A percentile compares a stretch with the other conserved stretches of the same genome.
Evolutionary conservation across 2,797 vertebrate genomes (phyloP).

Genomic region (Anniella stebbinsi): DNA sequence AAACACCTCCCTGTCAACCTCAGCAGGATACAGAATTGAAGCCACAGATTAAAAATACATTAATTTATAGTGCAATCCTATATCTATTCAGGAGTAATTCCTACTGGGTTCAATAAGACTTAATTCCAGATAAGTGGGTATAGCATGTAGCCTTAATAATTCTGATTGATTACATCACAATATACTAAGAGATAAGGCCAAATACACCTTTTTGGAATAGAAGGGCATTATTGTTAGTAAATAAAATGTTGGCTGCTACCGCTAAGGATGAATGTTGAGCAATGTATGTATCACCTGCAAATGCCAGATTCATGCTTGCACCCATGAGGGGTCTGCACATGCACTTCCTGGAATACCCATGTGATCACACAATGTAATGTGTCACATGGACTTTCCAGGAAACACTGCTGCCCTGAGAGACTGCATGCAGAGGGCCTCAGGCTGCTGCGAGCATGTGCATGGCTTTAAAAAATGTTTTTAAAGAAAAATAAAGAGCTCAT

Average conservation of each 20-base stretch:
- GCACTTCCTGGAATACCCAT: background rate
- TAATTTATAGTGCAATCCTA: background rate
- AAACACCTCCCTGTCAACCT: slow-evolving; percentile 36
- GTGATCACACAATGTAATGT: background rate
- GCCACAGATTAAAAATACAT: slow-evolving; percentile 9
- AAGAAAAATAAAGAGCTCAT: background rate
- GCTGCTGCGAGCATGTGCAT: background rate
- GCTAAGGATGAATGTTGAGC: background rate
- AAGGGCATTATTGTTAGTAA: background rate
- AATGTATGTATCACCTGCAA: no score
- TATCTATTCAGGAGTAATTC: no score
- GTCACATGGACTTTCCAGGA: background rate
- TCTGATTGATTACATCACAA: background rate
- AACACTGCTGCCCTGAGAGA: background rate
- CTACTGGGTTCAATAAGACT: background rate
- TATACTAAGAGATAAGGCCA: background rate
- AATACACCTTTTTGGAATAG: background rate
- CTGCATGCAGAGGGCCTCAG: background rate
- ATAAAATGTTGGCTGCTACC: background rate
- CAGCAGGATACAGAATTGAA: slow-evolving; percentile 13
- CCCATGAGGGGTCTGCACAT: background rate
- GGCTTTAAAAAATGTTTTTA: background rate
- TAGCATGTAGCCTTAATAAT: background rate
- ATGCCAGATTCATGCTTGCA: no score
- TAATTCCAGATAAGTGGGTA: background rate